Base-by-base conservation (phyloP, 2,113 vertebrate genomes). In the Nyctereutes procyonoides region DNA sequence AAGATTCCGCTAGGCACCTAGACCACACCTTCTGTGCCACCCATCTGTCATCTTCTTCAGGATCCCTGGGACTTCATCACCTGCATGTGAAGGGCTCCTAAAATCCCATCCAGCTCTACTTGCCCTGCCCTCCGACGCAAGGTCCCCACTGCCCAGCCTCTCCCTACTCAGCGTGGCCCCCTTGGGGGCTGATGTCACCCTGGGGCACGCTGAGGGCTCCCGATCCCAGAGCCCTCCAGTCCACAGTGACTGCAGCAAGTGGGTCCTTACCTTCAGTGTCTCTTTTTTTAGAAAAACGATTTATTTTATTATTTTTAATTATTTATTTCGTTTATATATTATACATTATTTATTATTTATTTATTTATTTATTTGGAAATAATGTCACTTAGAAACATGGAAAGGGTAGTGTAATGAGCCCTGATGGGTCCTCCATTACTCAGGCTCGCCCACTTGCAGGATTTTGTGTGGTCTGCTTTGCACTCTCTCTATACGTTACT, bases 161-260 rank as follows among this genome's bases (percentile, higher is more conserved):
- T 38, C 51, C 28, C 5, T 1, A 22, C 43, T 8, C 0, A 0
- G 38, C 38, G 3, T 0, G 0, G 0, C 13, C 6, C 14, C 38
- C 73, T 48, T 2, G 73, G 71, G n/a, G 71, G 22, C 38, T 13
- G 22, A 14, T 8, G 38, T 48, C 11, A 4, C 12, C 24, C 48
- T 38, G 1, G 24, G 90, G 38, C 1, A 0, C 2, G 7, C 8
- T 10, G 80, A 74, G 13, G 48, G n/a, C 16, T 17, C 19, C 24
- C 0, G 35, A 5, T 35, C 3, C 3, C 10, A 9, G 7, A n/a
- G 9, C 65, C 22, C 0, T 0, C 14, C 2, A 12, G 48, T 1
- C 35, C 30, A 4, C 0, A 2, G 6, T 5, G 16, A 9, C 17
- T 1, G 6, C 2, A 0, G 1, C 26, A n/a, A 3, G 0, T 7